Base-by-base conservation (phyloP, 2,888 invertebrate species). In the Stomorhina lunata region DNA sequence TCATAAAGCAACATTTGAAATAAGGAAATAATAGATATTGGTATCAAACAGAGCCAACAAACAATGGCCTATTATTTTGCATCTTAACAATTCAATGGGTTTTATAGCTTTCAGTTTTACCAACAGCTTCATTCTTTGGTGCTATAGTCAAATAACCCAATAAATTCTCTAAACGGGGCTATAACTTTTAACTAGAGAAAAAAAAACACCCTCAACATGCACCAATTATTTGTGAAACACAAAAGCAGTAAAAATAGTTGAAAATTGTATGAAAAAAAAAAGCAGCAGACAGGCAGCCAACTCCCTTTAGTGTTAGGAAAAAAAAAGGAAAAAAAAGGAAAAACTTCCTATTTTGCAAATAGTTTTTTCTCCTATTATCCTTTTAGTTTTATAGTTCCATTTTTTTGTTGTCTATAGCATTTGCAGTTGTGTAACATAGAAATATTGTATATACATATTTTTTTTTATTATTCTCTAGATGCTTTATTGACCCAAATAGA, bases 401-500 rank as follows among this genome's bases (percentile, higher is more conserved):
- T 69, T 68, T 25, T 20, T 69, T 32, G 45, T 34, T 48, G 71
- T 29, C 32, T 5, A 22, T 34, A 22, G 32, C 20, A 17, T 10
- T 10, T 34, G 22, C 37, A 17, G 59, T 61, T 9, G 7, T 12
- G 15, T n/a, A n/a, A n/a, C n/a, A n/a, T n/a, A 43, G 43, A 32
- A 32, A 6, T 32, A 9, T 45, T 12, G n/a, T 9, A 7, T 32
- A 22, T 12, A 7, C 2, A n/a, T n/a, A n/a, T n/a, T n/a, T 34
- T 40, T 50, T 50, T 17, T 43, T 72, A 37, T 50, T 69, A 69
- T 75, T 45, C 68, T 48, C 59, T 57, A 65, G 65, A 59, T 71
- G 75, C 57, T 82, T 50, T 79, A 82, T 79, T 82, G 82, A 82
- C 82, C 82, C 37, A 82, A 79, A 82, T 79, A 79, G 57, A 29